A percentile compares a stretch with the other conserved stretches of the same genome.
Conservation (phyloP, 2,888 invertebrate species). For the Calameuta filiformis region DNA sequence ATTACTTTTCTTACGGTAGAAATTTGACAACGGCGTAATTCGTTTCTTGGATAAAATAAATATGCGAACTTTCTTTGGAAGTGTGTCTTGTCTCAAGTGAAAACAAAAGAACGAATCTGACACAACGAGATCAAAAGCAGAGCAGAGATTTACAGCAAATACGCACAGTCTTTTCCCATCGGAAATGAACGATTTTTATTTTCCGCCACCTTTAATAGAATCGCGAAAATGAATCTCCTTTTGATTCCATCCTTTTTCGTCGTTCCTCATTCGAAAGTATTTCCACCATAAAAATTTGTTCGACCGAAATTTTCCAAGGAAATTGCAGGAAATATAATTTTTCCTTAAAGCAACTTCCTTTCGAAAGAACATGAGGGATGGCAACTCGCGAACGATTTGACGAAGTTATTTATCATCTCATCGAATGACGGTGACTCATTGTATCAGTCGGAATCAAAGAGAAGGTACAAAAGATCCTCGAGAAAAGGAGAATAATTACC, state of each 20-base stretch:
- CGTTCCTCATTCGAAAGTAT: background rate
- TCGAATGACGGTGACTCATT: background rate
- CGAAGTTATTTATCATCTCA: conserved; percentile 3
- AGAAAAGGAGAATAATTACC: conserved; percentile 1
- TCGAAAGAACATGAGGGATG: background rate
- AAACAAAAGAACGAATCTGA: background rate
- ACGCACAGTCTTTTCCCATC: background rate
- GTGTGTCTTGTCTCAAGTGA: background rate
- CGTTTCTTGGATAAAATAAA: background rate
- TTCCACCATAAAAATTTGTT: background rate
- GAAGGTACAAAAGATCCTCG: background rate
- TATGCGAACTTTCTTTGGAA: background rate
- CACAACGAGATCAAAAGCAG: background rate
- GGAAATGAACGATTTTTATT: background rate
- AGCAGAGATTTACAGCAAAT: background rate
- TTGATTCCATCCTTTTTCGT: background rate
- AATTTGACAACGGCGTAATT: background rate
- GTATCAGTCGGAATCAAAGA: conserved; percentile 2
- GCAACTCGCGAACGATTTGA: background rate
- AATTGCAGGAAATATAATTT: background rate
- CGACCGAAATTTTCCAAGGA: background rate
- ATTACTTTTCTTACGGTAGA: background rate
- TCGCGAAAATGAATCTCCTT: background rate
- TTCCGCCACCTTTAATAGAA: background rate
- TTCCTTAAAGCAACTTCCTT: background rate